Percentiles rank a stretch among this genome's conserved stretches.
Conservation (phyloP, 2,113 vertebrate genomes). For the Heloderma charlesbogerti region DNA sequence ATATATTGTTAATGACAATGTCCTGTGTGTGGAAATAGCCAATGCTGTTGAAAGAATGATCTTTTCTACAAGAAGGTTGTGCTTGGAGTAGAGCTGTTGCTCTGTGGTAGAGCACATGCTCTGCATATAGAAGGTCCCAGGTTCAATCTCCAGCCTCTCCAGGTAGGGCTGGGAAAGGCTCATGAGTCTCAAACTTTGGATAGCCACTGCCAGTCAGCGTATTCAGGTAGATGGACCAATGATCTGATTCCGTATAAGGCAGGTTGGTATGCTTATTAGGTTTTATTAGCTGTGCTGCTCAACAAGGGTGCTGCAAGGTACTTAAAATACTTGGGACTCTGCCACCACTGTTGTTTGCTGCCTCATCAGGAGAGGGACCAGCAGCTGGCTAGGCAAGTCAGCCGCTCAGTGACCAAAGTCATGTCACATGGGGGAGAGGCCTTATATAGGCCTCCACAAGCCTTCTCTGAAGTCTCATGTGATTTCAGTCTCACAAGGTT, state of each 20-base stretch:
- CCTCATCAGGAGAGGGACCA: neutral
- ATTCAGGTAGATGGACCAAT: neutral
- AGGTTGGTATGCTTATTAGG: neutral
- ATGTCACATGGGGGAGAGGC: neutral
- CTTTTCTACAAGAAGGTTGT: neutral
- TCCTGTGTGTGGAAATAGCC: conserved; percentile 22
- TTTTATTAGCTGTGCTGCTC: conserved; percentile 36
- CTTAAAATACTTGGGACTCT: neutral
- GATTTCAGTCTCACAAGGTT: neutral
- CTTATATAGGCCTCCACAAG: neutral
- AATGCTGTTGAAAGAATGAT: conserved; percentile 28
- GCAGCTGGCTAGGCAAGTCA: neutral
- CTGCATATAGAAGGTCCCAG: neutral
- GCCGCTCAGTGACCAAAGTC: neutral
- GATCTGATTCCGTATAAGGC: too few relatives aligned
- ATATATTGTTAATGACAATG: conserved; percentile 43
- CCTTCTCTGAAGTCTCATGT: neutral
- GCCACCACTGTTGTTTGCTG: neutral
- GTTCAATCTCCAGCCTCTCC: too few relatives aligned
- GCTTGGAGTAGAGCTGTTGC: neutral
- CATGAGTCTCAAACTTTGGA: neutral
- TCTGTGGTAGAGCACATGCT: neutral
- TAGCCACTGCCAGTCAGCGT: neutral
- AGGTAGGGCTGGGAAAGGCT: neutral
- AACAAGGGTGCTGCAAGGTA: neutral